Percentiles rank a stretch among this genome's conserved stretches.
Conservation (phyloP, 2,797 vertebrate species). For the Darevskia mixta region DNA sequence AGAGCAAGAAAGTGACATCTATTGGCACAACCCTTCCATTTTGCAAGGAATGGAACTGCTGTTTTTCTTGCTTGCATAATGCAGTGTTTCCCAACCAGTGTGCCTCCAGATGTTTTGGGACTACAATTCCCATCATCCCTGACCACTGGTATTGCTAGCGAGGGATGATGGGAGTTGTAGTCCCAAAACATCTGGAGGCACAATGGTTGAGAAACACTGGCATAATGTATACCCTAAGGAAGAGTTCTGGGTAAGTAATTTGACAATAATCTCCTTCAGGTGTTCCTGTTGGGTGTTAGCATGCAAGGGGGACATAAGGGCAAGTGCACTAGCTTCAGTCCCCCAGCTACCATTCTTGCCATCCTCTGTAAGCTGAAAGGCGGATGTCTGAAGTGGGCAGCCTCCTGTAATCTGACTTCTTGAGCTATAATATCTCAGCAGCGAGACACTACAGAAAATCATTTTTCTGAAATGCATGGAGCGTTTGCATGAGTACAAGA, state of each 20-base stretch:
- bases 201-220: too few species aligned
- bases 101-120: too few species aligned
- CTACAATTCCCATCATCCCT: too few species aligned
- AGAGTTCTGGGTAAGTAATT: background rate
- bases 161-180: too few species aligned
- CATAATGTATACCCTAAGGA: constrained; percentile 18
- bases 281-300: background rate
- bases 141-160: too few species aligned
- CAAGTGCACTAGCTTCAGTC: background rate
- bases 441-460: too few species aligned
- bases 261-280: background rate
- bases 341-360: background rate
- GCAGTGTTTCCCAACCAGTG: too few species aligned
- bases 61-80: constrained; percentile 16
- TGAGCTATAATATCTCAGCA: too few species aligned
- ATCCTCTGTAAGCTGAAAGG: background rate
- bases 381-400: background rate
- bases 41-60: constrained; percentile 40
- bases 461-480: too few species aligned
- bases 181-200: too few species aligned
- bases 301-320: background rate
- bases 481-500: too few species aligned
- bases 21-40: constrained; percentile 4
- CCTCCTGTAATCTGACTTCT: background rate
- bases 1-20: constrained; percentile 27